These are phyloP conservation scores for Caprella mutica DNA, from an alignment of 2,888 invertebrate species.

Conservation along the genomic window DNA sequence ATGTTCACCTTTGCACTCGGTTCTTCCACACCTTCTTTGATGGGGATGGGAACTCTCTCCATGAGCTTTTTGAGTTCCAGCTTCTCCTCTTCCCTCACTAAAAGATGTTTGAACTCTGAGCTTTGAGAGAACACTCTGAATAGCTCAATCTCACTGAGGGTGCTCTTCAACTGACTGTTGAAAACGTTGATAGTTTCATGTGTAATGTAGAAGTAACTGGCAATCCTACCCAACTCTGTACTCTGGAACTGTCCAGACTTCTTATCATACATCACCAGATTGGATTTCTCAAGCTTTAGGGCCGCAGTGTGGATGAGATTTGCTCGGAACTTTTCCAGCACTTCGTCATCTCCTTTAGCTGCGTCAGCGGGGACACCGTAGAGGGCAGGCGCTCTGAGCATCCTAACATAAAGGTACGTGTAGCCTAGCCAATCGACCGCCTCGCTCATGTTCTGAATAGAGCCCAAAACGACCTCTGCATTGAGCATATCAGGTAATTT, in stretches of 20 bases:
- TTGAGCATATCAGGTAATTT: conserved; percentile 85
- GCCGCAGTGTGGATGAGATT: conserved; percentile 95
- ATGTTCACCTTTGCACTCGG: conserved; percentile 94
- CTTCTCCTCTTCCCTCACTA: conserved; percentile 92
- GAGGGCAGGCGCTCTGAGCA: conserved; percentile 77
- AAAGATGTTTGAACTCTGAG: conserved; percentile 84
- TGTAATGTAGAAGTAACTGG: conserved; percentile 96
- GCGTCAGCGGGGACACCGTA: conserved; percentile 61
- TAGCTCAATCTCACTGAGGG: conserved; percentile 91
- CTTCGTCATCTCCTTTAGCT: conserved; percentile 66
- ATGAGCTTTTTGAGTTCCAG: conserved; percentile 90
- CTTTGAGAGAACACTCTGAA: conserved; percentile 98
- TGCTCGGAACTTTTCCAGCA: conserved; percentile 78
- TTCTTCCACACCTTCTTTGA: conserved; percentile 97
- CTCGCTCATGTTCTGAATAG: conserved; percentile 77
- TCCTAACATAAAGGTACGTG: conserved; percentile 83
- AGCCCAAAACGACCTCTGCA: conserved; percentile 93
- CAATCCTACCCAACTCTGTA: conserved; percentile 60
- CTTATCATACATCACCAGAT: conserved; percentile 88
- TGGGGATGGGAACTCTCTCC: conserved; percentile 92
- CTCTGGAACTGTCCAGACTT: conserved; percentile 74
- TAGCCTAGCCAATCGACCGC: conserved; percentile 92
- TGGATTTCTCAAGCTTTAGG: conserved; percentile 75
- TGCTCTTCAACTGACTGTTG: conserved; percentile 90
- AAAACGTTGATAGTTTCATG: conserved; percentile 94